Percentiles rank a stretch among this genome's conserved stretches.
These are phyloP conservation scores for Hyposmocoma kahamanoa DNA, from an alignment of 1,140 invertebrate species.

Conservation along the genomic window DNA sequence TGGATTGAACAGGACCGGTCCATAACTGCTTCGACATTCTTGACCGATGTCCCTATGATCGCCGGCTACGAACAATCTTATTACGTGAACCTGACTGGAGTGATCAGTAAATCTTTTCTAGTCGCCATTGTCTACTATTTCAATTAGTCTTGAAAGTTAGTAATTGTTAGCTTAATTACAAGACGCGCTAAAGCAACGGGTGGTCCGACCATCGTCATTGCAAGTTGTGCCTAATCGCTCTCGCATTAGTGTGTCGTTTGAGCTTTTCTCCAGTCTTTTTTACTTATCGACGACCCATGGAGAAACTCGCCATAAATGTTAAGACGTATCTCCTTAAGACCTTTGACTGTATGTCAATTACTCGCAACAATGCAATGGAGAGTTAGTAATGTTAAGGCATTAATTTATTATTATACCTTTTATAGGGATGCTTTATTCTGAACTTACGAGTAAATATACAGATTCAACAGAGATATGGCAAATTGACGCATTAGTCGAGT, in stretches of 20 bases:
- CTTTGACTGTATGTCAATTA: no score
- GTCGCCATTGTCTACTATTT: background rate
- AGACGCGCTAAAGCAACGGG: background rate
- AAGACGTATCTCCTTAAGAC: no score
- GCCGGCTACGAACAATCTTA: background rate
- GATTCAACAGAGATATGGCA: constrained; percentile 20
- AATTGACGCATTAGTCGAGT: constrained; percentile 15
- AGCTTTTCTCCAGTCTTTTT: constrained; percentile 17
- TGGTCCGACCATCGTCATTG: constrained; percentile 5
- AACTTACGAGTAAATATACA: constrained; percentile 11
- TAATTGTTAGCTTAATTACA: constrained; percentile 1
- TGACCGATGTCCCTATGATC: background rate
- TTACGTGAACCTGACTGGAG: background rate
- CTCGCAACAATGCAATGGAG: background rate
- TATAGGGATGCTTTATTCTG: constrained; percentile 1
- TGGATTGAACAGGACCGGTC: background rate
- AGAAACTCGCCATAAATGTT: no score
- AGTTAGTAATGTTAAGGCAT: constrained; percentile 30
- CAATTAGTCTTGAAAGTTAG: background rate
- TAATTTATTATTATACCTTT: constrained; percentile 27
- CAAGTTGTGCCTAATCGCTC: constrained; percentile 23
- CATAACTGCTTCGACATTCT: constrained; percentile 1
- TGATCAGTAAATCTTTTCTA: no score
- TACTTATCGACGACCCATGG: no score
- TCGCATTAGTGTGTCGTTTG: constrained; percentile 28